Conservation (phyloP, 2,888 invertebrate species). For the Himalopsyche kuldschensis region DNA sequence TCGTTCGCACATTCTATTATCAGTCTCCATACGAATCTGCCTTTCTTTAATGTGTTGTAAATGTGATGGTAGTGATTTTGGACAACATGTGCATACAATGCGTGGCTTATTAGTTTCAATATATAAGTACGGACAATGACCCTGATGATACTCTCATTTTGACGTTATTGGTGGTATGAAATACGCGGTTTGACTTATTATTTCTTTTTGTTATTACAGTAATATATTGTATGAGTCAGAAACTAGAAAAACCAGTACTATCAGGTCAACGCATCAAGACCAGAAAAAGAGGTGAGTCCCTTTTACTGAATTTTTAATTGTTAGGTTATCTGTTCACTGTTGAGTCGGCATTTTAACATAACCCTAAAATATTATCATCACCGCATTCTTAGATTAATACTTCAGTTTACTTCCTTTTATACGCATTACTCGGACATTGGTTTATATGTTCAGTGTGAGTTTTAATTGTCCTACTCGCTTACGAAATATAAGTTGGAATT, state of each 20-base stretch:
- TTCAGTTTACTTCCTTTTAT: no score
- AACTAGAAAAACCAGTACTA: slow-evolving; percentile 99
- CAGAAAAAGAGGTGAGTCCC: slow-evolving; percentile 95
- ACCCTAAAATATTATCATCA: no score
- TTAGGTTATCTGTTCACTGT: not conserved
- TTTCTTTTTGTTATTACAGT: slow-evolving; percentile 62
- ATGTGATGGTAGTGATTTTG: not conserved
- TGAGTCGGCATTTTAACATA: not conserved
- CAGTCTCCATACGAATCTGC: not conserved
- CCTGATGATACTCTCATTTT: slow-evolving; percentile 22
- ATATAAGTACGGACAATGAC: slow-evolving; percentile 28
- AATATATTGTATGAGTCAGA: slow-evolving; percentile 99
- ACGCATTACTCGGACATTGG: no score
- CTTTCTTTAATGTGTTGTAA: not conserved
- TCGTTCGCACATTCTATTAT: not conserved
- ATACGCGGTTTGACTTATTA: not conserved
- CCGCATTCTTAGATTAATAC: no score
- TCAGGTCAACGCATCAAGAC: slow-evolving; percentile 99
- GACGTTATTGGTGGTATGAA: not conserved
- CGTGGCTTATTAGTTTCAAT: not conserved
- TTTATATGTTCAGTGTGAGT: no score
- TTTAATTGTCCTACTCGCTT: no score
- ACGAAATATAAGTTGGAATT: no score
- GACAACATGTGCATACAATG: not conserved
- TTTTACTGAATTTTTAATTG: not conserved